Base-by-base conservation (phyloP, 2,113 vertebrate species). In the Halcyon malimbica region DNA sequence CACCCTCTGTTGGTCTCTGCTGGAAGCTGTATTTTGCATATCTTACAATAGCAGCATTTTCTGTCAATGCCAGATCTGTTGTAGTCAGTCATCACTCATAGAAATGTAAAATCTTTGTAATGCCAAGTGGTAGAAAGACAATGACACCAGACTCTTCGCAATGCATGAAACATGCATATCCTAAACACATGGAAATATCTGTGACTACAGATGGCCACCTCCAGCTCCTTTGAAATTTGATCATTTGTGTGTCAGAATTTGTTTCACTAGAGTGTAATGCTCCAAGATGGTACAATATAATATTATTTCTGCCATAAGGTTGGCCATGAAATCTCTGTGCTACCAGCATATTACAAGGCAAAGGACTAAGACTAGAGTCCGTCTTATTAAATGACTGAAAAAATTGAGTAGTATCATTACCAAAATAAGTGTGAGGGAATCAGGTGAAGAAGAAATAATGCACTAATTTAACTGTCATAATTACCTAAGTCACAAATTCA, bases 61-160 rank as follows among this genome's bases (percentile, higher is more conserved):
- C 67, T 87, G 73, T 89, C 87, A 74, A 50, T 95, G 97, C 96
- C 97, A 98, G 95, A 95, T 84, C 33, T 20, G 15, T 16, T 69
- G 77, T 13, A 96, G 71, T 87, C 53, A 60, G 75, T 94, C 95
- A 94, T 98, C 96, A 95, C 84, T 98, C 96, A 97, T 84, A 77
- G 69, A 97, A 97, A 96, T 9, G 16, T 50, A 69, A 54, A 76
- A 83, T 78, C 83, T 92, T 91, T 77, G 42, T 86, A 64, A 71
- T 92, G 96, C 97, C 97, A 97, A 95, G 73, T 33, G 44, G 54
- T 44, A 31, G 68, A 89, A 93, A 94, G 91, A 93, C 91, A 94
- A 94, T 82, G 93, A 86, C 89, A 95, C 76, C 41, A n/a, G 92
- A n/a, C 87, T 84, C 59, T 65, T 60, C 64, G 46, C 68, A 70